A percentile compares a stretch with the other conserved stretches of the same genome.
Evolutionary conservation across 2,888 invertebrate genomes (phyloP).

Genomic region (Latrodectus elegans): DNA sequence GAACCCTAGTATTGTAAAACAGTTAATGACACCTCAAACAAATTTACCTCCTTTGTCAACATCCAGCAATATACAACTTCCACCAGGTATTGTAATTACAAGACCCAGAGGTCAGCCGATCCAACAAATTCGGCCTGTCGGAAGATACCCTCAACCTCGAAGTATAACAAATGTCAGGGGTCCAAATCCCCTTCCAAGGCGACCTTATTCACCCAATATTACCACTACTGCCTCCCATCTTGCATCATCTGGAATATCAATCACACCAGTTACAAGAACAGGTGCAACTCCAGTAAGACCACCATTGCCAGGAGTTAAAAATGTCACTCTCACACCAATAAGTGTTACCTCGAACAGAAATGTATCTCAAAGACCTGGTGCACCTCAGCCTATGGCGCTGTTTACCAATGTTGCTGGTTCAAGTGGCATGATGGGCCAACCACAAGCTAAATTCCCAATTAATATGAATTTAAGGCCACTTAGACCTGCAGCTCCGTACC

Average conservation of each 20-base stretch:
- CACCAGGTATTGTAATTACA: constrained; percentile 68
- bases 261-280: constrained; percentile 56
- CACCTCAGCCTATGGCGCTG: constrained; percentile 77
- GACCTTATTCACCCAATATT: constrained; percentile 30
- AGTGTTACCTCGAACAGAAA: constrained; percentile 45
- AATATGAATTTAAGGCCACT: constrained; percentile 30
- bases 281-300: constrained; percentile 3
- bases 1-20: constrained; percentile 54
- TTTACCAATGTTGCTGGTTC: constrained; percentile 77
- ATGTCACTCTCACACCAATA: constrained; percentile 62
- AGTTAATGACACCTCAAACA: constrained; percentile 51
- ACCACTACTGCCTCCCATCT: constrained; percentile 44
- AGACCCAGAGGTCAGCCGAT: constrained; percentile 47
- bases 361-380: constrained; percentile 50
- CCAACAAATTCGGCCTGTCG: constrained; percentile 34
- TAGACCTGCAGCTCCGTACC: constrained; percentile 59
- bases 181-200: constrained; percentile 9
- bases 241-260: constrained; percentile 65
- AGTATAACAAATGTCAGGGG: constrained; percentile 15
- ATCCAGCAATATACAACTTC: constrained; percentile 50
- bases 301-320: constrained; percentile 33
- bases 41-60: constrained; percentile 33
- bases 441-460: constrained; percentile 37
- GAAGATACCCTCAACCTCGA: constrained; percentile 43
- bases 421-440: constrained; percentile 42